These are phyloP conservation scores for Antheraea mylitta DNA, from an alignment of 1,140 invertebrate species.

Conservation along the genomic window DNA sequence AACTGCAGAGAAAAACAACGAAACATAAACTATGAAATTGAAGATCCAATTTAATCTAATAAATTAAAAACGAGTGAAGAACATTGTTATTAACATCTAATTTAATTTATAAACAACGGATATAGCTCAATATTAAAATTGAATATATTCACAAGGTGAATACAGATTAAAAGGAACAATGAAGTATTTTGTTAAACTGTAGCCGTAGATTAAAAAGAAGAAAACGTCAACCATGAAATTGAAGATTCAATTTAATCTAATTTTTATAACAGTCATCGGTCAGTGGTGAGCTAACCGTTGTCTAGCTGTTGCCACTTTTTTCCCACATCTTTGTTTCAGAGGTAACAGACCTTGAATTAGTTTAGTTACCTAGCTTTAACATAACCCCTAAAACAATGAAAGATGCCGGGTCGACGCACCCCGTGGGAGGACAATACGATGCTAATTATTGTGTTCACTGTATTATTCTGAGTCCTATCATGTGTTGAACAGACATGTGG, in stretches of 20 bases:
- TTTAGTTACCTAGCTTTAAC: background rate
- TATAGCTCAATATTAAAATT: too few species aligned
- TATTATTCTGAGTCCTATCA: background rate
- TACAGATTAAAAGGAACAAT: too few species aligned
- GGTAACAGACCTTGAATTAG: background rate
- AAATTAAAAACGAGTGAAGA: too few species aligned
- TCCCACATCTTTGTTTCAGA: slow-evolving; percentile 2
- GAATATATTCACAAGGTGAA: too few species aligned
- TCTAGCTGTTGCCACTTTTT: background rate
- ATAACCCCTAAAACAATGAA: slow-evolving; percentile 13
- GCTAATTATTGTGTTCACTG: slow-evolving; percentile 16
- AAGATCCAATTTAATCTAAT: background rate
- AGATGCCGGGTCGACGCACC: slow-evolving; percentile 25
- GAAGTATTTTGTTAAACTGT: too few species aligned
- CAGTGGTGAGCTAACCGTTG: background rate
- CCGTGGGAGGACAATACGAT: slow-evolving; percentile 31
- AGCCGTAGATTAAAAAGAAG: background rate
- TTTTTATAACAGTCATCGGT: background rate
- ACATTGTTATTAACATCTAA: too few species aligned
- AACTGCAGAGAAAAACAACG: background rate
- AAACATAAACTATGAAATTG: background rate
- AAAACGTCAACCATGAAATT: background rate
- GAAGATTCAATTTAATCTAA: background rate
- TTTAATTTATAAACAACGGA: too few species aligned
- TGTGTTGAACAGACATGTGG: slow-evolving; percentile 13